Evolutionary conservation across 2,113 vertebrate genomes (phyloP).

Genomic region (Lichenostomus cassidix): DNA sequence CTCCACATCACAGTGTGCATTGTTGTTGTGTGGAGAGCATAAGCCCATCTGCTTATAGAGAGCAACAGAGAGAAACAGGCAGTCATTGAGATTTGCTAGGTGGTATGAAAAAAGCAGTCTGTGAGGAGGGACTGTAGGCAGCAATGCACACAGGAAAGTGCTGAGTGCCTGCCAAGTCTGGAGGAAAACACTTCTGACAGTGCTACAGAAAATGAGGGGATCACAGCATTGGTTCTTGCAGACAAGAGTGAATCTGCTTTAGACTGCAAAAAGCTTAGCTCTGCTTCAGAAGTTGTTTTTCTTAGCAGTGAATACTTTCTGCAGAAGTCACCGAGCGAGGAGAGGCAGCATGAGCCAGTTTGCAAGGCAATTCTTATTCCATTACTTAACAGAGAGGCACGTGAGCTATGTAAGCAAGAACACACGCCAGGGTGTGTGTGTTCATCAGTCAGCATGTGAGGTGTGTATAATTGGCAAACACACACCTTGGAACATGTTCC

Average conservation of each 20-base stretch:
- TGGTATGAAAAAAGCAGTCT: background rate
- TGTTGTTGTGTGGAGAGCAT: background rate
- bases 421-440: constrained; percentile 47
- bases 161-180: background rate
- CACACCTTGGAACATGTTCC: constrained; percentile 59
- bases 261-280: background rate
- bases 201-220: background rate
- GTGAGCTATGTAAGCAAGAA: constrained; percentile 56
- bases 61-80: background rate
- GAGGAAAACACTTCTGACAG: background rate
- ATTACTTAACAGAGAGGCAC: constrained; percentile 55
- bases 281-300: constrained; percentile 15
- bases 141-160: background rate
- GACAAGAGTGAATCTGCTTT: background rate
- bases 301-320: constrained; percentile 14
- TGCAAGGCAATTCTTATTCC: constrained; percentile 48
- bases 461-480: constrained; percentile 51
- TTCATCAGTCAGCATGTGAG: constrained; percentile 57
- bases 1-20: background rate
- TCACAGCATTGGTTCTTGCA: background rate
- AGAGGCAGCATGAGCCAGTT: background rate
- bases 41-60: background rate
- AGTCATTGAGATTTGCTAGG: background rate
- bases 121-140: background rate
- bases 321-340: background rate